Base-by-base conservation (phyloP, 2,113 vertebrate genomes). In the Hypomesus transpacificus region DNA sequence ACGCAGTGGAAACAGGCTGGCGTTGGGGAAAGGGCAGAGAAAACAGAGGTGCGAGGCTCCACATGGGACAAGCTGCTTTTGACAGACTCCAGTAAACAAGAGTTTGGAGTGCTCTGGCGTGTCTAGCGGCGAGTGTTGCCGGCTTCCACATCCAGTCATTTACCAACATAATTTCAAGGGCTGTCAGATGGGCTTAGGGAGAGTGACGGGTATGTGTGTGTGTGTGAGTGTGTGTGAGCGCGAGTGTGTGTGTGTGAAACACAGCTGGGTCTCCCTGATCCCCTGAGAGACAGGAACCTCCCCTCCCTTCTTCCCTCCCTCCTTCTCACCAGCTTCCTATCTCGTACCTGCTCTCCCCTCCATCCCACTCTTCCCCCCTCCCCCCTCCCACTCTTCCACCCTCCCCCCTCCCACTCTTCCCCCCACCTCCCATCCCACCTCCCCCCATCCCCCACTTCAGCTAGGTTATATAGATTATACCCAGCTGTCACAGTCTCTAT, bases 71-170 rank as follows among this genome's bases (percentile, higher is more conserved):
- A 14, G 58, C 67, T 13, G n/a, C 70, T 64, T 50, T 28, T 54
- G 72, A 74, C 70, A 81, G 71, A 50, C 54, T 24, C 21, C 22
- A 14, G 72, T 75, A 71, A 81, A 84, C 75, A 81, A 85, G 69
- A 26, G 24, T 26, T 26, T 26, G 24, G 24, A 26, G 24, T 0
- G 39, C 39, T 46, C 39, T 46, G 9, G 39, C 39, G 39, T 46
- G 39, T 46, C 39, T 7, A 46, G 39, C 9, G 9, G 39, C 39
- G 39, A 9, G 2, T 46, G 39, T 46, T 11, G 39, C 7, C 9
- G 39, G 8, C 39, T 63, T 20, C 58, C 65, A 51, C 26, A 34
- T 8, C 26, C 61, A 18, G 20, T 70, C n/a, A 52, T 11, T 64
- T 34, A 46, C 73, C 3, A 46, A 73, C 57, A n/a, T 56, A 16